phyloP scores from a whole-genome alignment of 1,140 invertebrate genomes.

The Subanguina moxae region DNA sequence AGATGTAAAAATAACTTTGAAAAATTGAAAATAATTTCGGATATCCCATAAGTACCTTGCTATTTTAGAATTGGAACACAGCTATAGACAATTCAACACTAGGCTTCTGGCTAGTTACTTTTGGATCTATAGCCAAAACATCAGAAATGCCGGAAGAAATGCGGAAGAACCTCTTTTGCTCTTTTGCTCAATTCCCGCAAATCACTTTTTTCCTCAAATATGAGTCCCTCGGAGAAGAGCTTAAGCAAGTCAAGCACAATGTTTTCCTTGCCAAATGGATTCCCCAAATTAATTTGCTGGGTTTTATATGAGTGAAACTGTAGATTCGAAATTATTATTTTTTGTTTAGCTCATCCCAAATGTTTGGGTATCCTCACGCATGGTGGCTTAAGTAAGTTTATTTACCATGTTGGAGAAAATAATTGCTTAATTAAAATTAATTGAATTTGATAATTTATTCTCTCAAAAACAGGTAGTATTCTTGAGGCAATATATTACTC shows the following conservation, averaged over 20 bases:
- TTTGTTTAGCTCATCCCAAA: conserved; percentile 30
- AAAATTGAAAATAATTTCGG: no score
- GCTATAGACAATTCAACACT: conserved; percentile 21
- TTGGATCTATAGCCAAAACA: conserved; percentile 51
- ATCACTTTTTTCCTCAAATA: conserved; percentile 38
- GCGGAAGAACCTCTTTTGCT: conserved; percentile 25
- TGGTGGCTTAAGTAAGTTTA: conserved; percentile 30
- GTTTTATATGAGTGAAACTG: conserved; percentile 24
- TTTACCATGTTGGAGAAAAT: no score
- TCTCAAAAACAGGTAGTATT: conserved; percentile 22
- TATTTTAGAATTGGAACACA: conserved; percentile 28
- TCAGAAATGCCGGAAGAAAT: conserved; percentile 44
- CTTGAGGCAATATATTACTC: conserved; percentile 27
- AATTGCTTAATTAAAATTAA: no score
- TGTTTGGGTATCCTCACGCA: conserved; percentile 32
- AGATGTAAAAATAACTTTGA: no score
- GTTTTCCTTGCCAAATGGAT: conserved; percentile 33
- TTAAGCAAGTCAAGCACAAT: conserved; percentile 19
- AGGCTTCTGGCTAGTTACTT: conserved; percentile 49
- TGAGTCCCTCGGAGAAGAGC: conserved; percentile 16
- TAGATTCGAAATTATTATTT: background rate
- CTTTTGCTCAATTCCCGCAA: conserved; percentile 18
- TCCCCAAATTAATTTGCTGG: conserved; percentile 38
- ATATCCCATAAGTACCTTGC: no score
- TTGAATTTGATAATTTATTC: no score